phyloP scores from a whole-genome alignment of 2,888 invertebrate species.

The Rhamnusium bicolor region DNA sequence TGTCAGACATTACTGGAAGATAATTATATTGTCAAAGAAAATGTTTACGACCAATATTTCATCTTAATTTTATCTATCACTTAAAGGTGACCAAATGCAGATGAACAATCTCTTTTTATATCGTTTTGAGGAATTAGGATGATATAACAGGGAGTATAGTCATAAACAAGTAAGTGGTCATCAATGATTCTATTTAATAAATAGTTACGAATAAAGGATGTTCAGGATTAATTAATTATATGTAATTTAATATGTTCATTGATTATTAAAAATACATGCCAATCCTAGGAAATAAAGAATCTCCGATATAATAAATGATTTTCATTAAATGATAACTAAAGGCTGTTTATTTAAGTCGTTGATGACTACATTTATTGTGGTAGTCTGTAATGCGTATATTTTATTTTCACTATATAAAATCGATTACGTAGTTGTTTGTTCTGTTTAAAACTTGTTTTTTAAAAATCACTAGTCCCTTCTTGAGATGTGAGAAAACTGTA shows the following conservation, averaged over 20 bases:
- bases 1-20: neutral
- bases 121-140: neutral
- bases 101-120: neutral
- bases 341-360: neutral
- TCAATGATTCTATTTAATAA: no score
- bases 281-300: neutral
- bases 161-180: neutral
- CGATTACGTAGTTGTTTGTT: no score
- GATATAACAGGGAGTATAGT: neutral
- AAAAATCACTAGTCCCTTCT: no score
- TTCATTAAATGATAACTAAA: neutral
- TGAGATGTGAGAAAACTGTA: no score
- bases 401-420: neutral
- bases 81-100: neutral
- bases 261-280: neutral
- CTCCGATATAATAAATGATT: neutral
- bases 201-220: neutral
- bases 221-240: neutral
- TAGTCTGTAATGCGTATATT: neutral
- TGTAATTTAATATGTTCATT: no score
- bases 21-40: conserved; percentile 1
- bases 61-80: neutral
- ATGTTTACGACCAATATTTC: neutral
- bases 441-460: no score
- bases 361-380: neutral